Evolutionary conservation across 2,888 invertebrate species (phyloP).

Genomic region (Rhogogaster chlorosoma): DNA sequence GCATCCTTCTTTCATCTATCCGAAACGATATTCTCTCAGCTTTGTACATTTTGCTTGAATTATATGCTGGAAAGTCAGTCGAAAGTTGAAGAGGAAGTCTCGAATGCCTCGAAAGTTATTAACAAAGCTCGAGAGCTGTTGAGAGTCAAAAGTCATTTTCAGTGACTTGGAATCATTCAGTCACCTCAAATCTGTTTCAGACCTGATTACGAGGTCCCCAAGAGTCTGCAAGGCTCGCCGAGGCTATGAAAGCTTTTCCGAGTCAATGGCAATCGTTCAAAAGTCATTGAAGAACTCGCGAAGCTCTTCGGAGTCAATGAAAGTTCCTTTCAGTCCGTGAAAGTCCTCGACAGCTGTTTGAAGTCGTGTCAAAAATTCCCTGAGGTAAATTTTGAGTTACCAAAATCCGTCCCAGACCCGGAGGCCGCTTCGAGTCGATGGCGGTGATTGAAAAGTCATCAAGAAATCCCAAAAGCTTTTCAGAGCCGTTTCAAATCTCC

Average conservation of each 20-base stretch:
- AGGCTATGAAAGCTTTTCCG: neutral
- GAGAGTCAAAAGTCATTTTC: neutral
- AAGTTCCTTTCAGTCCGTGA: neutral
- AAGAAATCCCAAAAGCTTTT: neutral
- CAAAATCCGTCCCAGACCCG: neutral
- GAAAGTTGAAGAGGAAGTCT: neutral
- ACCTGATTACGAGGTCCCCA: neutral
- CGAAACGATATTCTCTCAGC: neutral
- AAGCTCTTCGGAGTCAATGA: neutral
- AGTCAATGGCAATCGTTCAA: neutral
- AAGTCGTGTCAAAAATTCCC: neutral
- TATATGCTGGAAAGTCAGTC: neutral
- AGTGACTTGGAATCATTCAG: neutral
- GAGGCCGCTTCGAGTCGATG: neutral
- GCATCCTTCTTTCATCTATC: neutral
- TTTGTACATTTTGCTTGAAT: neutral
- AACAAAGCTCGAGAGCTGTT: neutral
- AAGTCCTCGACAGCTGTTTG: neutral
- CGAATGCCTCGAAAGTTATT: neutral
- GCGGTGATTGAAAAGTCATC: neutral
- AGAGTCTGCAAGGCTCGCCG: neutral
- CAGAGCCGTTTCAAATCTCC: neutral
- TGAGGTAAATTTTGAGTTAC: neutral
- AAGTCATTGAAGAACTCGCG: neutral
- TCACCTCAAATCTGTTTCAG: neutral